Percentiles rank a stretch among this genome's conserved stretches.
Conservation (phyloP, 1,140 invertebrate species). For the Meloidogyne hapla region DNA sequence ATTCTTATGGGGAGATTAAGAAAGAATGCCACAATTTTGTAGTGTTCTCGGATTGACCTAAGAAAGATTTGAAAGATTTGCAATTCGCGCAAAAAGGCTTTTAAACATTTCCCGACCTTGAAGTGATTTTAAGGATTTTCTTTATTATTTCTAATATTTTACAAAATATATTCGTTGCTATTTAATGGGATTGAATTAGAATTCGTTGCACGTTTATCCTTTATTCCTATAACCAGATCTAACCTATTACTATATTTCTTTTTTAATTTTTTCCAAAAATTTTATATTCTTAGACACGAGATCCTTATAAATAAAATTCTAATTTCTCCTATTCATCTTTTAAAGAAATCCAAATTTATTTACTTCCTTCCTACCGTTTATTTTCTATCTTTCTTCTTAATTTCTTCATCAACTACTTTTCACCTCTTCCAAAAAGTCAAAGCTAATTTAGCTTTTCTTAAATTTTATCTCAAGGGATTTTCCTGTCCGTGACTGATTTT, state of each 20-base stretch:
- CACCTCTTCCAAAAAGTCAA: neutral
- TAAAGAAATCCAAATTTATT: neutral
- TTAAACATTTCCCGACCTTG: neutral
- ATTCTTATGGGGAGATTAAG: neutral
- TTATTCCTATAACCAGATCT: no score
- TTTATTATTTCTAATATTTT: neutral
- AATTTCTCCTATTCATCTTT: no score
- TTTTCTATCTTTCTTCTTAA: neutral
- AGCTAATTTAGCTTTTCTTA: neutral
- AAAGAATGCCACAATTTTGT: neutral
- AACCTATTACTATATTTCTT: no score
- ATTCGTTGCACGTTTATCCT: no score
- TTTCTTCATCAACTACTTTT: neutral
- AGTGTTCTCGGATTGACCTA: neutral
- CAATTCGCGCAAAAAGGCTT: neutral
- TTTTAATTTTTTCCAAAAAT: no score
- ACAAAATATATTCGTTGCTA: no score
- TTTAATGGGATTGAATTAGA: no score
- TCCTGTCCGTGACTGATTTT: constrained; percentile 1
- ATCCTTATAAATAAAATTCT: no score
- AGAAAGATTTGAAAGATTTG: neutral
- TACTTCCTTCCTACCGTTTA: neutral
- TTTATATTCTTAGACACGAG: no score
- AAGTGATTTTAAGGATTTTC: neutral
- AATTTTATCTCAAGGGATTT: neutral